Evolutionary conservation across 2,888 invertebrate genomes (phyloP), one percentile per base, ranked within the genome.

Genomic region (Acleris laterana): DNA sequence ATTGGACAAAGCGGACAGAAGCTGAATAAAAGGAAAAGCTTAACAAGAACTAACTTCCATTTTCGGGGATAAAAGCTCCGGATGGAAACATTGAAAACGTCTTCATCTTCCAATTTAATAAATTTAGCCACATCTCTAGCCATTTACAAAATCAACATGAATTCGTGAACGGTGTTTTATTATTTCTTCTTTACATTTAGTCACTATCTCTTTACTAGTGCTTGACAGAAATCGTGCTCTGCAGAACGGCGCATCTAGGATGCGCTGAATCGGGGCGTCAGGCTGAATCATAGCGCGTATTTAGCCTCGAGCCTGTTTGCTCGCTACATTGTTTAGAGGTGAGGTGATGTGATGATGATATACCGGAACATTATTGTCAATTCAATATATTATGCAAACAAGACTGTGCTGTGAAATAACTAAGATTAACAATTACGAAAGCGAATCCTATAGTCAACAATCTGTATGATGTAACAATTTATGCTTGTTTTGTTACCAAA

Each of bases 201-300:
- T 32, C 32, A 32, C 9, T 32, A 3, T 32, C 32, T 32, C 32
- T 9, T 9, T 32, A 38, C 38, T 16, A 20, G 7, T 7, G 42
- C 19, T 17, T 22, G 55, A n/a, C 20, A 20, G n/a, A 20, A 20
- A 16, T 16, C 42, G 32, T 19, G 55, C 38, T 55, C 20, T 42
- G 20, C 20, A 42, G 6, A 5, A 52, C 38, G 16, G 20, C 13
- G 42, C 20, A 32, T 46, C 46, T 53, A 17, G 38, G 60, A 55
- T 65, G 60, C 56, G 49, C 22, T 48, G 38, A 3, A 28, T 25
- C 56, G 28, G 49, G 38, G 38, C 52, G 57, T 57, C 25, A 9
- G 17, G 32, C 57, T 85, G 85, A 84, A 79, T 85, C 83, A 80
- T 77, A 76, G 74, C 74, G 72, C 77, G 76, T 74, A 75, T 82